Percentiles rank a stretch among this genome's conserved stretches.
These are phyloP conservation scores for Ceyx cyanopectus DNA, from an alignment of 2,113 vertebrate genomes.

Conservation along the genomic window DNA sequence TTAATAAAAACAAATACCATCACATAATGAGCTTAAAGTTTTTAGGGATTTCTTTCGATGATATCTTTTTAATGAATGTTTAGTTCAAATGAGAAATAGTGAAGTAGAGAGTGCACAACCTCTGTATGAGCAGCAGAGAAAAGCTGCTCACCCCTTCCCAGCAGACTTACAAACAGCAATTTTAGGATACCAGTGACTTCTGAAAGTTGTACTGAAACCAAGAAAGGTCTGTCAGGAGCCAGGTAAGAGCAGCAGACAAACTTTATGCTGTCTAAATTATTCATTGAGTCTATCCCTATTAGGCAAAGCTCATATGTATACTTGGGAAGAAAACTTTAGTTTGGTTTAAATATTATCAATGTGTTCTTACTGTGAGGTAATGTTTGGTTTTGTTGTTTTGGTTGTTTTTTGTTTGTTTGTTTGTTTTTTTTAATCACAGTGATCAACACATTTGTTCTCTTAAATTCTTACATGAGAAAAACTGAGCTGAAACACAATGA, in stretches of 20 bases:
- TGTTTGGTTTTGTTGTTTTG: neutral
- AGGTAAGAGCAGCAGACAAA: neutral
- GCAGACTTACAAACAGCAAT: neutral
- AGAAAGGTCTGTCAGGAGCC: neutral
- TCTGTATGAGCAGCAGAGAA: neutral
- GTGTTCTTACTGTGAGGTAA: neutral
- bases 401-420: neutral
- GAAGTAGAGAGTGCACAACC: neutral
- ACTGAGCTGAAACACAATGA: neutral
- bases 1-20: slow-evolving; percentile 21
- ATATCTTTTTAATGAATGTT: neutral
- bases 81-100: neutral
- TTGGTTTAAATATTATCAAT: neutral
- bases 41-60: neutral
- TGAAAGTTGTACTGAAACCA: neutral
- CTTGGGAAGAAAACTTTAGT: neutral
- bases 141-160: neutral
- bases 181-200: neutral
- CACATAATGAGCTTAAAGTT: neutral
- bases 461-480: neutral
- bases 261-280: neutral
- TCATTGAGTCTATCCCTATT: neutral
- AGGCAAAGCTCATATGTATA: neutral
- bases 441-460: neutral
- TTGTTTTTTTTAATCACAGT: neutral